Evolutionary conservation across 2,113 vertebrate species (phyloP).

Genomic region (Lepisosteus oculatus): DNA sequence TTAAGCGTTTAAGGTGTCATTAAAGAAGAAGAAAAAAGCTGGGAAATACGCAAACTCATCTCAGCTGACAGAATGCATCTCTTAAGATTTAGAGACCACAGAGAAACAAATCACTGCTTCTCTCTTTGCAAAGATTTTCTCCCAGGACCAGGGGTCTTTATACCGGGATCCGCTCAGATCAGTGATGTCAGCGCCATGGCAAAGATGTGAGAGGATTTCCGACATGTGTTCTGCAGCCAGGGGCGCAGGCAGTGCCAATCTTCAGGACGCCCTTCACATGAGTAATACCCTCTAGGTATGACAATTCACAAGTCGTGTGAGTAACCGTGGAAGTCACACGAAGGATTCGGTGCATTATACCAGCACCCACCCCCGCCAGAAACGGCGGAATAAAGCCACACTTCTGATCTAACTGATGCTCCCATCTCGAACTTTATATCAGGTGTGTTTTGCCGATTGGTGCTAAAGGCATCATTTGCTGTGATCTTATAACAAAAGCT

Average conservation of each 20-base stretch:
- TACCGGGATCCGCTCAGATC: constrained; percentile 15
- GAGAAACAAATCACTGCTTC: constrained; percentile 26
- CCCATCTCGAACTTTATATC: no score
- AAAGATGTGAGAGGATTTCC: neutral
- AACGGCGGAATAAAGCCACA: no score
- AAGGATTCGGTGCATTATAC: no score
- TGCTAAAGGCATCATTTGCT: no score
- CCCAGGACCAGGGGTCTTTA: constrained; percentile 29
- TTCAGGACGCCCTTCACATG: constrained; percentile 27
- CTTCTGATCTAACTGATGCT: no score
- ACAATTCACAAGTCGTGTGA: neutral
- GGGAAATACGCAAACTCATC: no score
- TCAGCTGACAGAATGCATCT: no score
- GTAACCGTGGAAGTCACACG: no score
- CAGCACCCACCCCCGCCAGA: no score
- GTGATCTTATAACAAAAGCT: no score
- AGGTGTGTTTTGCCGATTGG: no score
- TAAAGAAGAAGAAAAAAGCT: no score
- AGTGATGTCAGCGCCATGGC: constrained; percentile 42
- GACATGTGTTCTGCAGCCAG: constrained; percentile 25
- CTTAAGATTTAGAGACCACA: constrained; percentile 15
- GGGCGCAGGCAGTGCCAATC: constrained; percentile 25
- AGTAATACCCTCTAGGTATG: neutral
- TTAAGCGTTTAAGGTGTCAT: neutral
- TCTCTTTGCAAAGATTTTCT: constrained; percentile 17